A percentile compares a stretch with the other conserved stretches of the same genome.
Conservation (phyloP, 1,140 invertebrate genomes). For the Drosophila sp. region DNA sequence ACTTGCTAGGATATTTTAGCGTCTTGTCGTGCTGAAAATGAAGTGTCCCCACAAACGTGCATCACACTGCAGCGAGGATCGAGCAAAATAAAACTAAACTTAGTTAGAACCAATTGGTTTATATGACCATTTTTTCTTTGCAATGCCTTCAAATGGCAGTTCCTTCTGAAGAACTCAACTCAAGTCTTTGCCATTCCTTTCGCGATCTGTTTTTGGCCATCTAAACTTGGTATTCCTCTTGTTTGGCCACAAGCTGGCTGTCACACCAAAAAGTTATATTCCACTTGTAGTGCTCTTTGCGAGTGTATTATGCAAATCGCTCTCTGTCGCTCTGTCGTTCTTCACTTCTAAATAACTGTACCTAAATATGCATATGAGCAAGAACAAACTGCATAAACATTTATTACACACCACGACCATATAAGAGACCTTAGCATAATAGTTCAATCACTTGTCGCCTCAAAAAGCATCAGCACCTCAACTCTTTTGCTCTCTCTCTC, state of each 20-base stretch:
- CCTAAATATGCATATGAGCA: slow-evolving; percentile 55
- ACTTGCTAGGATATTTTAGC: no score
- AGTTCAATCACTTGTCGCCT: slow-evolving; percentile 79
- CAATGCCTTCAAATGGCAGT: background rate
- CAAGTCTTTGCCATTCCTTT: background rate
- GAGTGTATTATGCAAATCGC: slow-evolving; percentile 26
- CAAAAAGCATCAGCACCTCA: slow-evolving; percentile 29
- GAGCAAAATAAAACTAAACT: background rate
- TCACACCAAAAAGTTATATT: slow-evolving; percentile 33
- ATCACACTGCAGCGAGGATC: no score
- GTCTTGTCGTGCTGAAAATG: no score
- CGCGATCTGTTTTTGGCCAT: background rate
- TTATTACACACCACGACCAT: slow-evolving; percentile 45
- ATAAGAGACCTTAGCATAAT: slow-evolving; percentile 64
- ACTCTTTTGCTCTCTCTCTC: slow-evolving; percentile 8
- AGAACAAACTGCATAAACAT: slow-evolving; percentile 30
- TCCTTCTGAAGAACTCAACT: slow-evolving; percentile 9
- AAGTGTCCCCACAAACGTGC: no score
- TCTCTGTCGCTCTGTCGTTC: background rate
- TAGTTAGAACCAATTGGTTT: background rate
- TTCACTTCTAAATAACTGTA: slow-evolving; percentile 43
- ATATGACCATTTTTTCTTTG: background rate
- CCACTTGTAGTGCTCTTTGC: background rate
- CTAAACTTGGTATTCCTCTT: slow-evolving; percentile 7
- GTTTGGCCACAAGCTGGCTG: slow-evolving; percentile 1